Evolutionary conservation across 2,113 vertebrate genomes (phyloP).

Genomic region (Sinocyclocheilus grahami): DNA sequence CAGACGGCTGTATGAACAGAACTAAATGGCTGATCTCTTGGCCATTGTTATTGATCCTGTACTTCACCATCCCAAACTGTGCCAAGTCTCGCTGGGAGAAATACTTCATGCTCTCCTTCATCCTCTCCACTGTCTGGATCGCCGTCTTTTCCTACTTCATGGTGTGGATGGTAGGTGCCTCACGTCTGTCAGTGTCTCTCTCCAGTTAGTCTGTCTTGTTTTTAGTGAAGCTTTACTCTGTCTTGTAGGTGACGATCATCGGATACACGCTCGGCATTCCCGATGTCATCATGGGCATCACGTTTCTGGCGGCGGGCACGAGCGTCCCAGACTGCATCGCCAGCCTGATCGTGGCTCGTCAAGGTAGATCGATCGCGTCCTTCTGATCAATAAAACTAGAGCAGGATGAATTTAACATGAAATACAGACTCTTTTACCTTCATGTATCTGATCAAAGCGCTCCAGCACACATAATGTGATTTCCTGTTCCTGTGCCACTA

Average conservation of each 20-base stretch:
- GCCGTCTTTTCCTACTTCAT: conserved; percentile 98
- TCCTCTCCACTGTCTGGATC: conserved; percentile 94
- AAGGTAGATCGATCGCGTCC: conserved; percentile 78
- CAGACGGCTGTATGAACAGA: conserved; percentile 84
- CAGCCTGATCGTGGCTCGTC: conserved; percentile 95
- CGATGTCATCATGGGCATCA: conserved; percentile 99
- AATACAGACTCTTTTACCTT: neutral
- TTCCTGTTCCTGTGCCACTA: neutral
- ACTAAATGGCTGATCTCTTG: conserved; percentile 92
- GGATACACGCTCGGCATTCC: conserved; percentile 97
- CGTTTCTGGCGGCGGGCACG: conserved; percentile 96
- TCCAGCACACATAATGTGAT: neutral
- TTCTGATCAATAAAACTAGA: neutral
- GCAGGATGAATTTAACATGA: neutral
- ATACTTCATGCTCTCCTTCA: conserved; percentile 92
- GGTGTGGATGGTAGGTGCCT: conserved; percentile 95
- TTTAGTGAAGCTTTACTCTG: neutral
- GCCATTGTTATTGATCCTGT: conserved; percentile 90
- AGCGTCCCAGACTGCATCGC: conserved; percentile 99
- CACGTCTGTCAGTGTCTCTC: neutral
- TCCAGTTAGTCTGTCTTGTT: neutral
- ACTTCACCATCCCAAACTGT: conserved; percentile 90
- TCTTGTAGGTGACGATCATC: conserved; percentile 88
- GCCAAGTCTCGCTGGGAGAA: conserved; percentile 93
- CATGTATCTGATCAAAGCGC: neutral